Conservation (phyloP, 2,113 vertebrate genomes). For the Anhinga anhinga region DNA sequence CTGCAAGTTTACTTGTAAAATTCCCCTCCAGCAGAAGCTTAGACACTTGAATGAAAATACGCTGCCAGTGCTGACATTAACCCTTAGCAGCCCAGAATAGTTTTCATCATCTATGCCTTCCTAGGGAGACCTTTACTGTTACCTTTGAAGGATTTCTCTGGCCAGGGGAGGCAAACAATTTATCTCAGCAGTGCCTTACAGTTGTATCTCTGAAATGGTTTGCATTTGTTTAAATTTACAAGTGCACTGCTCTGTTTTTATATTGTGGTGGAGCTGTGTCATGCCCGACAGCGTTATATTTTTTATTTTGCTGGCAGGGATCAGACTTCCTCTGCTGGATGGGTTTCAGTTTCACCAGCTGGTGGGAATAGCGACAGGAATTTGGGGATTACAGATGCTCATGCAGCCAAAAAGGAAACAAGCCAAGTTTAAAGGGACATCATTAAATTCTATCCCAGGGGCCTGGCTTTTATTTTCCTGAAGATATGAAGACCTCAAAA, state of each 20-base stretch:
- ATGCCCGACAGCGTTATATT: background rate
- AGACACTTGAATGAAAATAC: conserved; percentile 45
- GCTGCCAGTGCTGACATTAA: conserved; percentile 32
- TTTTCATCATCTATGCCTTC: background rate
- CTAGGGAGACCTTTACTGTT: background rate
- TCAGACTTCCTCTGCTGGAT: background rate
- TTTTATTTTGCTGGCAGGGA: background rate
- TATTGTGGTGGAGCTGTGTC: background rate
- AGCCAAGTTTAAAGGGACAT: background rate
- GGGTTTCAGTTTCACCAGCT: background rate
- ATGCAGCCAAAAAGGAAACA: background rate
- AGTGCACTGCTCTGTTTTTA: background rate
- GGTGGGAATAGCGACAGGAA: conserved; percentile 10
- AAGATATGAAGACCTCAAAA: background rate
- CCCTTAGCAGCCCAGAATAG: background rate
- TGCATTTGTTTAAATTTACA: background rate
- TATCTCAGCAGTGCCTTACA: background rate
- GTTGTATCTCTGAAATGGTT: background rate
- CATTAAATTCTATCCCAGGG: background rate
- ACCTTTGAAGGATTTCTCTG: background rate
- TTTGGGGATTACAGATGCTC: conserved; percentile 35
- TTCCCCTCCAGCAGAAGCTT: conserved; percentile 54
- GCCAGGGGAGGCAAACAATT: background rate
- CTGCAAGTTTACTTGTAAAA: conserved; percentile 71
- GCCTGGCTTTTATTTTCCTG: background rate